These are phyloP conservation scores for Myathropa florea DNA, from an alignment of 2,888 invertebrate genomes.

Conservation along the genomic window DNA sequence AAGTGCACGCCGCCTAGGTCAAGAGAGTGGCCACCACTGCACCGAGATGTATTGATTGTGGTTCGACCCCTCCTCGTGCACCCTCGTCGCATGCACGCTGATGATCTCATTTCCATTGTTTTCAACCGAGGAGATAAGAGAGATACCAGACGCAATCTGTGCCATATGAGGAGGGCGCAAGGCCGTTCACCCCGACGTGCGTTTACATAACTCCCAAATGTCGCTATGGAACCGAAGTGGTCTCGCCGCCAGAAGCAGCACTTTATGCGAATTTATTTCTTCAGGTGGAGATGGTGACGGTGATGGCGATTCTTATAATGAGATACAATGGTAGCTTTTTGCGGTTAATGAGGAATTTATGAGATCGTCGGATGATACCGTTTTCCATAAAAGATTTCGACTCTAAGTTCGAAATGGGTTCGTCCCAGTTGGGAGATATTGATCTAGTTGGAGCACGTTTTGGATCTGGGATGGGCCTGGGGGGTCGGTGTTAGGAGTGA, in stretches of 20 bases:
- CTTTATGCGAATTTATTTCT: conserved; percentile 51
- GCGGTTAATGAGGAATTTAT: conserved; percentile 15
- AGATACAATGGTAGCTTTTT: neutral
- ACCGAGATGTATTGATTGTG: conserved; percentile 34
- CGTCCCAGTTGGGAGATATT: neutral
- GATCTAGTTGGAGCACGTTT: neutral
- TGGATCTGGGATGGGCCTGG: neutral
- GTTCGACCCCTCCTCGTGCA: neutral
- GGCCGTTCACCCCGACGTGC: conserved; percentile 43
- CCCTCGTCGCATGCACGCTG: too few relatives aligned
- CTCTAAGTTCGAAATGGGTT: neutral
- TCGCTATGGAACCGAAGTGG: conserved; percentile 13
- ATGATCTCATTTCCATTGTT: conserved; percentile 23
- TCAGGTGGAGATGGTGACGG: conserved; percentile 12
- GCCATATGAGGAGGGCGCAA: neutral
- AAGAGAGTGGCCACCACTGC: conserved; percentile 17
- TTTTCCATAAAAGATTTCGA: neutral
- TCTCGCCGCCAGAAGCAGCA: neutral
- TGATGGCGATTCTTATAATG: neutral
- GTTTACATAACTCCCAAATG: conserved; percentile 20
- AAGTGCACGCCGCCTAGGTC: conserved; percentile 57
- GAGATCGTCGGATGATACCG: conserved; percentile 27
- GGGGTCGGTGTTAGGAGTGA: too few relatives aligned
- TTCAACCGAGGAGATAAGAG: neutral
- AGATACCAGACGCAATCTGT: neutral